phyloP scores from a whole-genome alignment of 2,113 vertebrate species.

The Parus major region DNA sequence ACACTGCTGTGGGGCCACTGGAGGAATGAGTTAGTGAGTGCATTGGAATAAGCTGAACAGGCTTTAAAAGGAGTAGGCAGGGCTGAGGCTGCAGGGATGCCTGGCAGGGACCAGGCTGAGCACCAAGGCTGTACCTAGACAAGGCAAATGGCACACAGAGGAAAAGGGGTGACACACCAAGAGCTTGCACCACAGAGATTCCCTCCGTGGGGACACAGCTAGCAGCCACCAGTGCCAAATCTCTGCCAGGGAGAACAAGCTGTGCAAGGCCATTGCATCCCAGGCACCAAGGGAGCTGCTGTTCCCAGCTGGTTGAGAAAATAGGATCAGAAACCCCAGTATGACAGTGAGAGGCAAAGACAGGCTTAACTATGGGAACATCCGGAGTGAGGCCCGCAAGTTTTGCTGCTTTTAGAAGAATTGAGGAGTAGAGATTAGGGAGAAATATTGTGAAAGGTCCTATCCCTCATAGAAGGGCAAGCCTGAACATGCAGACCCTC shows the following conservation, averaged over 20 bases:
- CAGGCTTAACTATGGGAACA: rapidly evolving
- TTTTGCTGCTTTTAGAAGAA: neutral
- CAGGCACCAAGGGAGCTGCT: rapidly evolving
- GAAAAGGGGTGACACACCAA: neutral
- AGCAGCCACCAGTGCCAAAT: rapidly evolving
- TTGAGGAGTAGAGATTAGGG: neutral
- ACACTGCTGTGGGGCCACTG: rapidly evolving
- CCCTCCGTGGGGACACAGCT: rapidly evolving
- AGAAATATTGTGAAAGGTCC: neutral
- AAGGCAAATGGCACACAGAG: neutral
- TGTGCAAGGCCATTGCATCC: neutral
- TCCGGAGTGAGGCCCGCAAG: rapidly evolving
- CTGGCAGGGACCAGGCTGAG: neutral
- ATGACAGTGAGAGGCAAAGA: neutral
- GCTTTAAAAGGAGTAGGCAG: neutral
- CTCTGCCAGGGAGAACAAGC: rapidly evolving
- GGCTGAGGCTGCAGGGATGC: neutral
- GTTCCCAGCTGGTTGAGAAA: neutral
- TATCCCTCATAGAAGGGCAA: neutral
- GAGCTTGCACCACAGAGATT: rapidly evolving
- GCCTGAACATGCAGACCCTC: rapidly evolving
- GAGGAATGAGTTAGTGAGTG: neutral
- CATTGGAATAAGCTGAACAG: neutral
- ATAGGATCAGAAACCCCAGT: neutral
- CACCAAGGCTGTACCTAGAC: neutral